These are phyloP conservation scores for Colletes gigas DNA, from an alignment of 1,140 invertebrate species.

Conservation along the genomic window DNA sequence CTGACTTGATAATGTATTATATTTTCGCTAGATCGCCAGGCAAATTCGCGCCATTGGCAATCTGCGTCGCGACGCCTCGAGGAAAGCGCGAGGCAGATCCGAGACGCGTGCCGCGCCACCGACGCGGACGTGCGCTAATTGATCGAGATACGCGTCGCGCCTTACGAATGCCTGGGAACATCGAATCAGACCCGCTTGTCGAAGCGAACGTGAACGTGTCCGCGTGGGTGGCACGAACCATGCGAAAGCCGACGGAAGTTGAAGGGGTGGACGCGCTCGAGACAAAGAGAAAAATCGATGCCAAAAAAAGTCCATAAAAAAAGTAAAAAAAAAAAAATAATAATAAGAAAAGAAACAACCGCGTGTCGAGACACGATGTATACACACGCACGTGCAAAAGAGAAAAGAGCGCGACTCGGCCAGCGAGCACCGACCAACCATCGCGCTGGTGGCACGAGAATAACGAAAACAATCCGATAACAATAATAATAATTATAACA, in stretches of 20 bases:
- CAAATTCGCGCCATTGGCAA: not conserved
- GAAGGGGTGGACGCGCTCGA: slow-evolving; percentile 66
- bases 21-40: not conserved
- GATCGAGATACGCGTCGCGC: not conserved
- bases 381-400: slow-evolving; percentile 11
- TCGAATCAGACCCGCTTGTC: not conserved
- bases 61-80: slow-evolving; percentile 11
- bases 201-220: slow-evolving; percentile 1
- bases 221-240: slow-evolving; percentile 7
- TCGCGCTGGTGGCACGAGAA: slow-evolving; percentile 13
- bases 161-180: no score
- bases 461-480: not conserved
- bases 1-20: not conserved
- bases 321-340: slow-evolving; percentile 38
- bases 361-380: no score
- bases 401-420: not conserved
- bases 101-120: not conserved
- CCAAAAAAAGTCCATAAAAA: slow-evolving; percentile 34
- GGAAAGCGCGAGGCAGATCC: slow-evolving; percentile 7
- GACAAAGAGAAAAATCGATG: not conserved
- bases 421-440: not conserved
- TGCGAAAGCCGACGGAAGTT: slow-evolving; percentile 46
- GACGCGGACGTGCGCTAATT: not conserved
- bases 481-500: not conserved
- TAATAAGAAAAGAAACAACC: slow-evolving; percentile 13